Base-by-base conservation (phyloP, 2,888 invertebrate species). In the Melikaiella ostensackeni region DNA sequence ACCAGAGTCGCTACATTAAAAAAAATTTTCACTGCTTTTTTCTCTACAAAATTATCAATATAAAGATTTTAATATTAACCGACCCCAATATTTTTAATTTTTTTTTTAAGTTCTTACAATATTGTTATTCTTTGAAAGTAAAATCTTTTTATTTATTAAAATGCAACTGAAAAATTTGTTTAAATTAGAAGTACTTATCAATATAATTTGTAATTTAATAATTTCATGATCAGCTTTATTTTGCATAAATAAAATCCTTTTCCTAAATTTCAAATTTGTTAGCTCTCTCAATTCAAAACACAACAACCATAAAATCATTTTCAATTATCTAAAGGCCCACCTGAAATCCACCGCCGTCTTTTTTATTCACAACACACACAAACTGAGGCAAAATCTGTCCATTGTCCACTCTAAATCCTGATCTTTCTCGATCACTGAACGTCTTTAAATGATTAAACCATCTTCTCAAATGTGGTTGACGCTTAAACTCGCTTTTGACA, bases 371-470 rank as follows among this genome's bases (percentile, higher is more conserved):
- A 74, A 33, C 81, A 59, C 73, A 79, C 62, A 42, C 57, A 46
- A 77, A 77, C 11, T 76, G 81, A 30, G 77, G 75, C 42, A 79
- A 78, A 46, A 82, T 64, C 24, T 79, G 74, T 55, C 77, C 81
- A 46, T 78, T 78, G 33, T 84, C 82, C 13, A 33, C 46, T 70
- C 70, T 70, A 70, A 70, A 70, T 70, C 9, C 24, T 19, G 82
- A 83, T 79, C 80, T 88, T 81, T 91, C 92, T 19, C 79, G 73
- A 9, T 79, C 75, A 46, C 77, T 86, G 80, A 89, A 92, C 75
- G 90, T 90, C 50, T 83, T 81, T 38, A 93, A 86, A 84, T 93
- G 92, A 42, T 85, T 85, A 76, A 88, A 88, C 93, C 93, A 93
- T 21, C 93, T 89, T 76, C 84, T 76, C 9, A 92, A 84, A 83